Base-by-base conservation (phyloP, 1,140 invertebrate genomes). In the Scaptomyza pallida region DNA sequence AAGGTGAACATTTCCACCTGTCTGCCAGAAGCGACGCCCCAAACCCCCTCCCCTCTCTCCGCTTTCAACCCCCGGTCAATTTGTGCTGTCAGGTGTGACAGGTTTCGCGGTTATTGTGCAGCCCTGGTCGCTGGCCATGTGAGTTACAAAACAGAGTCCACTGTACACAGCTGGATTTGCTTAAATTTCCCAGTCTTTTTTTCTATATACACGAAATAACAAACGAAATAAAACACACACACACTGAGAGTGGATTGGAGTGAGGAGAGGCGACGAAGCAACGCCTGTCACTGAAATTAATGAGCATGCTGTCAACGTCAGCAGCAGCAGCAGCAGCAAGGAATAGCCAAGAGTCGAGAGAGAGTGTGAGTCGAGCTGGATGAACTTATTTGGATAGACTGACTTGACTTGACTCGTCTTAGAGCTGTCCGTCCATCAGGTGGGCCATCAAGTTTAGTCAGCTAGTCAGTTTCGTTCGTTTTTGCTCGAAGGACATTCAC, bases 81-180 rank as follows among this genome's bases (percentile, higher is more conserved):
- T 80, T 79, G 43, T 40, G 67, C 70, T 85, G 80, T 85, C 80
- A 83, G 62, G 65, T 72, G 75, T 65, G 80, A 75, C 73, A 68
- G 61, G 72, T 50, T 30, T 13, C 48, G 62, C 81, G 76, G 80
- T 76, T 74, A 85, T 70, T 56, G 67, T 15, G 77, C 40, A 59
- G 64, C 57, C 73, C 52, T 30, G 33, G 16, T 16, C 47, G 19
- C 45, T 45, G 47, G 5, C 52, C 47, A 43, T 40, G 55, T 48
- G 33, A 51, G 33, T 35, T 17, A 17, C 26, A 9, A n/a, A 30
- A 30, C 23, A 26, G 23, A 26, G 23, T 26, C 23, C 23, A 26
- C 23, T 16, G 15, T 41, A 16, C 9, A 12, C 9, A 19, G 21
- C 19, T 21, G 19, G n/a, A 21, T 44, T 37, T 33, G 23, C 13